Conservation (phyloP, 2,888 invertebrate genomes). For the Lycocerus yunnanus region DNA sequence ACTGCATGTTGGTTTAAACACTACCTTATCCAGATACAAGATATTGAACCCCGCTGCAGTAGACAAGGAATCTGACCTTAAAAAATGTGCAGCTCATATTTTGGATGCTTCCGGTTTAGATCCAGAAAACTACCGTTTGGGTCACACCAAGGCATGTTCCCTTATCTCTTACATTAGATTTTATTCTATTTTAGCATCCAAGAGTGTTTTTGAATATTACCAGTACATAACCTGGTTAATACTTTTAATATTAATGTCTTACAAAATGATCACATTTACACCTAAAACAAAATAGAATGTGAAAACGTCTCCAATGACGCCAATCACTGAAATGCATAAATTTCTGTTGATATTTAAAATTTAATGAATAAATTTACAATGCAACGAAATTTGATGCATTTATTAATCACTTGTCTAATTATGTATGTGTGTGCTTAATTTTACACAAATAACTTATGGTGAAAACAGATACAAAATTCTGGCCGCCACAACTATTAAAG, state of each 20-base stretch:
- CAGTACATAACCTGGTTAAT: constrained; percentile 3
- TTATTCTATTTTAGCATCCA: neutral
- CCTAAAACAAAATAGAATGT: neutral
- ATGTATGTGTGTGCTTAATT: constrained; percentile 20
- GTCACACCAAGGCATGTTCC: constrained; percentile 96
- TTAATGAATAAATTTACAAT: neutral
- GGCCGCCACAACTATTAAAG: constrained; percentile 87
- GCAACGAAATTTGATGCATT: neutral
- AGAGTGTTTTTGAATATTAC: neutral
- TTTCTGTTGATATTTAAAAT: neutral
- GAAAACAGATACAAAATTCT: constrained; percentile 98
- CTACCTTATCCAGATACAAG: constrained; percentile 83
- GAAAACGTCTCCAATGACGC: neutral
- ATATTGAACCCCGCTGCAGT: constrained; percentile 94
- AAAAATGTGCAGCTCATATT: constrained; percentile 82
- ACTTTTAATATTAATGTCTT: neutral
- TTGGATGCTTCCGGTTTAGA: constrained; percentile 84
- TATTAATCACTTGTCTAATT: neutral
- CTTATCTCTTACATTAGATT: neutral
- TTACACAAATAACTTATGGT: constrained; percentile 31
- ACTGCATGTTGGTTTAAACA: constrained; percentile 16
- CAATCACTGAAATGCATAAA: neutral
- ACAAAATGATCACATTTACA: neutral
- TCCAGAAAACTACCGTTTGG: constrained; percentile 91
- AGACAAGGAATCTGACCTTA: constrained; percentile 74